Evolutionary conservation across 1,140 invertebrate genomes (phyloP).

Genomic region (Sarcophaga bullata): DNA sequence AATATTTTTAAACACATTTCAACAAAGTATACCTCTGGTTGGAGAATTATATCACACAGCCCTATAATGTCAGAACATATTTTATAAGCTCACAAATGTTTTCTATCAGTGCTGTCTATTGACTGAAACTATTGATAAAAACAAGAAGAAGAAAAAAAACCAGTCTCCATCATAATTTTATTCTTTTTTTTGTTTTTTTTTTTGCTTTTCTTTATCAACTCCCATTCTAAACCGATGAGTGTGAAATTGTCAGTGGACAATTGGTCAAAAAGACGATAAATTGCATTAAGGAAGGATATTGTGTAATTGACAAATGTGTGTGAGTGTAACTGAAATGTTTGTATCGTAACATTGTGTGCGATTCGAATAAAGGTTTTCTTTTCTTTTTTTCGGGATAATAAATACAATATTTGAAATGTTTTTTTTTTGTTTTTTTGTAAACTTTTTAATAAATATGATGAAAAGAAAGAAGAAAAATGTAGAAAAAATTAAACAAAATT

Average conservation of each 20-base stretch:
- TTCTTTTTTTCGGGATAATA: too few relatives aligned
- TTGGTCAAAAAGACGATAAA: conserved; percentile 17
- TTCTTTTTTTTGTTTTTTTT: too few relatives aligned
- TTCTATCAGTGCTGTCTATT: background rate
- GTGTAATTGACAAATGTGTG: conserved; percentile 17
- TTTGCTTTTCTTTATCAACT: too few relatives aligned
- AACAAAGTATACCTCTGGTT: too few relatives aligned
- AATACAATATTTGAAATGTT: too few relatives aligned
- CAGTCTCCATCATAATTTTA: background rate
- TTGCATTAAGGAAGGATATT: conserved; percentile 21
- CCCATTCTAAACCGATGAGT: conserved; percentile 23
- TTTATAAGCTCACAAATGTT: background rate
- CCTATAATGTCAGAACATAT: too few relatives aligned
- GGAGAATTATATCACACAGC: too few relatives aligned
- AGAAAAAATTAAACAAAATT: conserved; percentile 6
- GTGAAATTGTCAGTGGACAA: conserved; percentile 26
- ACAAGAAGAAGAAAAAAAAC: too few relatives aligned
- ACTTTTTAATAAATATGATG: conserved; percentile 18
- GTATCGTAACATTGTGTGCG: too few relatives aligned
- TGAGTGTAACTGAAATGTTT: background rate
- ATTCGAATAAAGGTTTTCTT: too few relatives aligned
- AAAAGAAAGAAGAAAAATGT: background rate
- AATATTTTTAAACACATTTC: too few relatives aligned
- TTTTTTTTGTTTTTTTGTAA: background rate
- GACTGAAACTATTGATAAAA: conserved; percentile 22